Conservation (phyloP, 2,888 invertebrate species). For the Erebia palarica region DNA sequence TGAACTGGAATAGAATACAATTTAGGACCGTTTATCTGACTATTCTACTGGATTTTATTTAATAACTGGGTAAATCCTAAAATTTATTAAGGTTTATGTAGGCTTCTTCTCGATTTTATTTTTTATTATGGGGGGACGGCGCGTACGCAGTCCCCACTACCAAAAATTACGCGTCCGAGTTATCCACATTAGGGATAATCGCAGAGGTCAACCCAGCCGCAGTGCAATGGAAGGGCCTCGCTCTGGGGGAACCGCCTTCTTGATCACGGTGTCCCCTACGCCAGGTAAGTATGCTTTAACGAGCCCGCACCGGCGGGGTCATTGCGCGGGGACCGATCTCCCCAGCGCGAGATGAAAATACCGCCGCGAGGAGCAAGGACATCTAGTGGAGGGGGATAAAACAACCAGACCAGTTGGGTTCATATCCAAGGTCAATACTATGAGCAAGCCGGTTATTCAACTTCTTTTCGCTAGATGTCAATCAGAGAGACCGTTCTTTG, state of each 20-base stretch:
- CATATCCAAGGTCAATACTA: not conserved
- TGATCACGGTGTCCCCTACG: conserved; percentile 59
- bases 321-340: not conserved
- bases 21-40: too few species aligned
- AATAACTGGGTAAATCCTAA: too few species aligned
- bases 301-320: not conserved
- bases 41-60: too few species aligned
- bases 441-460: not conserved
- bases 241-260: conserved; percentile 58
- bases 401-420: not conserved
- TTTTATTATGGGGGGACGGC: conserved; percentile 36
- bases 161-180: conserved; percentile 60
- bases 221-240: conserved; percentile 58
- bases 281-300: conserved; percentile 42
- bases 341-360: conserved; percentile 5
- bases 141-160: conserved; percentile 30
- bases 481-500: too few species aligned
- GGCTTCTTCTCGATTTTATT: too few species aligned
- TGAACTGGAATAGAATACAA: too few species aligned
- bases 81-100: too few species aligned
- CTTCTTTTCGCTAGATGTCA: not conserved
- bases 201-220: conserved; percentile 58
- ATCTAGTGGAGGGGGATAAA: conserved; percentile 3
- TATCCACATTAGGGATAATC: conserved; percentile 60
- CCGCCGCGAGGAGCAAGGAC: not conserved